Base-by-base conservation (phyloP, 2,888 invertebrate genomes). In the Monochamus alternatus region DNA sequence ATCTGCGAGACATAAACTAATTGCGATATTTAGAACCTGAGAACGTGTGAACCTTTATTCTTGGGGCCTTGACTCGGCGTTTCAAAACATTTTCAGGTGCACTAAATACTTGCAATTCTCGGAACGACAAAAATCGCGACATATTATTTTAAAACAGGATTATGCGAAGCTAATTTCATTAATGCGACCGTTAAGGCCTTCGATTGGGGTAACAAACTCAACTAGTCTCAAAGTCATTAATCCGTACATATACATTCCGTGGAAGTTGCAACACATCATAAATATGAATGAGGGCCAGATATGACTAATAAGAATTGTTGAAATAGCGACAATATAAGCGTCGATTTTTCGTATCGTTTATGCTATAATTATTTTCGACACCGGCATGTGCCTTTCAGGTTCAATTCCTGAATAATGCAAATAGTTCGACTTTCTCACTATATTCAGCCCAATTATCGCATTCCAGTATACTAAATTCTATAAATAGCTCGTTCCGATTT, bases 201-300 rank as follows among this genome's bases (percentile, higher is more conserved):
- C 55, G 55, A 55, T 55, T 38, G 38, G 38, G 38, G 38, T 38
- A 38, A 38, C 38, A 38, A 38, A 38, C 38, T 38, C 14, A 55
- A 14, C 55, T 55, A 44, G n/a, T 63, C 43, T 63, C 47, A 64
- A 64, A 64, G 64, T 22, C 22, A 64, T 47, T 64, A 47, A 64
- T 30, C 12, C 31, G 31, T 30, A 64, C 64, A 47, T 64, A 47
- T 47, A 64, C 64, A 47, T 64, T 64, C 47, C 64, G 10, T 44
- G 30, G 47, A 47, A 12, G 31, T 63, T 64, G 47, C 64, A 64
- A 64, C 64, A 64, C 47, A 44, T 7, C 5, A 44, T 55, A n/a
- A 55, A 55, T 55, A 55, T 55, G 22, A 55, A 55, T 63, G 63
- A 44, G 14, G 44, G 22, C 44, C 44, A 22, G 44, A 38, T 64